These are phyloP conservation scores for Leptura quadrifasciata DNA, from an alignment of 2,888 invertebrate genomes.

Conservation along the genomic window DNA sequence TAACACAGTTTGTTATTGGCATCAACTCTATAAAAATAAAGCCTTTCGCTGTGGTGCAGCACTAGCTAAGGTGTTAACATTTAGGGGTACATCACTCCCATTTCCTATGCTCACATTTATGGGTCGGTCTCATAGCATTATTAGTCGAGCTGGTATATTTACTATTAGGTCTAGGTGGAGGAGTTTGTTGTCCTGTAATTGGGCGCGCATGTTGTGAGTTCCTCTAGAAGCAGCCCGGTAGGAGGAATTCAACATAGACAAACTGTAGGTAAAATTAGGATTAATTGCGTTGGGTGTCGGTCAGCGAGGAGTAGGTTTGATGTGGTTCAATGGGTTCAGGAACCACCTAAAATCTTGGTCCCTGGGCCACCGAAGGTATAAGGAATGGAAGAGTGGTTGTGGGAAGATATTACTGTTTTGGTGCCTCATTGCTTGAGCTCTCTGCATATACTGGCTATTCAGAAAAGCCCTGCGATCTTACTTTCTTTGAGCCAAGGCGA, in stretches of 20 bases:
- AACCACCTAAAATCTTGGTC: conserved; percentile 86
- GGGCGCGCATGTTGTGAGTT: conserved; percentile 76
- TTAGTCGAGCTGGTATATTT: conserved; percentile 83
- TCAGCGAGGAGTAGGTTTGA: conserved; percentile 93
- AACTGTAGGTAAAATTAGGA: conserved; percentile 81
- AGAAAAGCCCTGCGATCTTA: conserved; percentile 83
- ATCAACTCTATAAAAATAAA: no score
- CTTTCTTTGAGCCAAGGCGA: conserved; percentile 83
- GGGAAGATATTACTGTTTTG: conserved; percentile 87
- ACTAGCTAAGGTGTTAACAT: conserved; percentile 93
- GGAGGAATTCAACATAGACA: conserved; percentile 62
- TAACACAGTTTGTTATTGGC: no score
- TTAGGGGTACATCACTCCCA: conserved; percentile 84
- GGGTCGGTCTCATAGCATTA: conserved; percentile 66
- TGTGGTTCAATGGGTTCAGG: conserved; percentile 89
- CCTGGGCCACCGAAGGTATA: conserved; percentile 89
- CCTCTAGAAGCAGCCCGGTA: conserved; percentile 73
- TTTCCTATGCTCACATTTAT: conserved; percentile 65
- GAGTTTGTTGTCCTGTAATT: conserved; percentile 74
- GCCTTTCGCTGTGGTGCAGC: conserved; percentile 93
- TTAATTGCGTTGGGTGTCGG: conserved; percentile 81
- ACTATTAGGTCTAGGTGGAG: conserved; percentile 82
- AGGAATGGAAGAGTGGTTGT: conserved; percentile 85
- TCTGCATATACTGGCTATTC: conserved; percentile 82
- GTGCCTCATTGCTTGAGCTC: conserved; percentile 79